phyloP scores from a whole-genome alignment of 2,888 invertebrate species.

The Rhimphoctona megacephalus region DNA sequence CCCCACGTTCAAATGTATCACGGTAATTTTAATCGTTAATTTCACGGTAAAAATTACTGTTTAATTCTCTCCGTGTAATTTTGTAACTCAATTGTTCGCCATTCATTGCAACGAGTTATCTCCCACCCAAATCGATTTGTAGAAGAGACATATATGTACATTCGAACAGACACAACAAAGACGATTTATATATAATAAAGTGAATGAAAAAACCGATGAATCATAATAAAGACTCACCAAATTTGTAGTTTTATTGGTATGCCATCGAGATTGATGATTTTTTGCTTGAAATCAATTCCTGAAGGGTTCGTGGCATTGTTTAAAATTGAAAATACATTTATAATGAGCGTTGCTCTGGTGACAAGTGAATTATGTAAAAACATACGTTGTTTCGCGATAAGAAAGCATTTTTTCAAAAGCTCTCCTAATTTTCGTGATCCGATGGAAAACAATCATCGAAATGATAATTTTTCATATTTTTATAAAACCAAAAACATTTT shows the following conservation, averaged over 20 bases:
- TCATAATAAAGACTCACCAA: conserved; percentile 83
- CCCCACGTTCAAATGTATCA: no score
- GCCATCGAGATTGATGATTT: conserved; percentile 94
- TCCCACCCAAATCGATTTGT: conserved; percentile 64
- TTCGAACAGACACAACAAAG: conserved; percentile 51
- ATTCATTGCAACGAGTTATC: conserved; percentile 55
- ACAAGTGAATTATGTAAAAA: conserved; percentile 6
- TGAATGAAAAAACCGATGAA: conserved; percentile 40
- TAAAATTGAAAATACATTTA: conserved; percentile 58
- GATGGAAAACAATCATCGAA: neutral
- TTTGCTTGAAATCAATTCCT: conserved; percentile 96
- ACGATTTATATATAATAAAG: conserved; percentile 26
- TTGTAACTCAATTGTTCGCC: neutral
- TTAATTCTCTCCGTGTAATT: no score
- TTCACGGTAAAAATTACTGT: no score
- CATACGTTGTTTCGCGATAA: neutral
- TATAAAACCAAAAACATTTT: neutral
- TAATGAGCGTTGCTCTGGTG: conserved; percentile 36
- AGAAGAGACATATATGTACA: conserved; percentile 24
- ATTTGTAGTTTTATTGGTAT: conserved; percentile 94
- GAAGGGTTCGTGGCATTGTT: conserved; percentile 76
- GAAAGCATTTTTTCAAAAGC: neutral
- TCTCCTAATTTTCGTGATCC: neutral
- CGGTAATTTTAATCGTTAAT: no score
- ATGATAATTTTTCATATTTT: neutral